Base-by-base conservation (phyloP, 2,113 vertebrate species). In the Proterorhinus semilunaris region DNA sequence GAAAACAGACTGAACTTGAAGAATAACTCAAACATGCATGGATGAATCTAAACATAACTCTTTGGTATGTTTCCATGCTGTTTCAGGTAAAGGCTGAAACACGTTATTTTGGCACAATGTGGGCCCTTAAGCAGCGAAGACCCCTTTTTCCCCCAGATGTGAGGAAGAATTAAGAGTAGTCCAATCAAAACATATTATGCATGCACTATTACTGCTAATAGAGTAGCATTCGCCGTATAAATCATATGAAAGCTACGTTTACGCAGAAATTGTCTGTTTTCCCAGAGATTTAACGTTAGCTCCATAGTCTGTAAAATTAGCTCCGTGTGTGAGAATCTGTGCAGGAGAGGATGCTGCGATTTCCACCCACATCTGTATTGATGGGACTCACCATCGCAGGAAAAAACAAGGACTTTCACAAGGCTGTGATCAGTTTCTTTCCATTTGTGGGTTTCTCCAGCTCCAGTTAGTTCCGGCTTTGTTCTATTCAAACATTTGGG, bases 331-430 rank as follows among this genome's bases (percentile, higher is more conserved):
- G 52, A 15, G 36, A 43, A 12, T 3, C 8, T 59, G 10, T 55
- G 58, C 36, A 45, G 15, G 43, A 61, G 42, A 61, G 42, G 58
- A 61, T 61, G 58, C 42, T 61, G 58, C 58, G 42, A 42, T 61
- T 61, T 61, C 4, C 58, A 44, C n/a, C 58, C 8, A 61, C 58
- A 61, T 61, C 42, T 42, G 42, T 43, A 61, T n/a, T 12, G 7
- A 10, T 6, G 10, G 12, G 27, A 61, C 15, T 61, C 58, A 61
- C 58, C 58, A 61, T 61, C 43, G 43, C 57, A 42, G 44, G 42
- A 12, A n/a, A 16, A 51, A 6, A 13, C 49, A 36, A 36, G 49
- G 49, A 5, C 11, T 51, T 13, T 51, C 49, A 51, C 11, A 6
- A 3, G 42, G 42, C 8, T 44, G 7, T n/a, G 0, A 51, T 8